phyloP scores from a whole-genome alignment of 2,797 vertebrate species.

The Bryconaethiops microstoma region DNA sequence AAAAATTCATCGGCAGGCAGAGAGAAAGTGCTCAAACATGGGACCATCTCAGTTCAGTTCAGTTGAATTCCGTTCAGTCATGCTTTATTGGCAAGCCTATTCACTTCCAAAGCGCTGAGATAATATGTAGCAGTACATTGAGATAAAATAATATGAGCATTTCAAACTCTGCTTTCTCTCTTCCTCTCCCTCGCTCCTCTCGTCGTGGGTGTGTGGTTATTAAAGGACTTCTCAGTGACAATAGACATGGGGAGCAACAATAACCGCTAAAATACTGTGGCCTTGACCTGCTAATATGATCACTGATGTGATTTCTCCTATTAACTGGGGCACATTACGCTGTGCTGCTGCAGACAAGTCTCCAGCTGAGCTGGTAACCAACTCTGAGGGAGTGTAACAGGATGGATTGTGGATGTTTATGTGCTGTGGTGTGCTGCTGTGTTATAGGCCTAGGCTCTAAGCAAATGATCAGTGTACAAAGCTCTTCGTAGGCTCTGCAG shows the following conservation, averaged over 20 bases:
- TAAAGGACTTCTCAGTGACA: conserved; percentile 1
- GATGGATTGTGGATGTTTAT: background rate
- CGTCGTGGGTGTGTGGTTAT: background rate
- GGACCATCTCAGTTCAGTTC: conserved; percentile 6
- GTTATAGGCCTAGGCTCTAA: conserved; percentile 11
- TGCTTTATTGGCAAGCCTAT: background rate
- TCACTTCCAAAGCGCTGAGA: background rate
- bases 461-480: conserved; percentile 6
- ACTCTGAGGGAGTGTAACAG: background rate
- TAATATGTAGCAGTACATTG: background rate
- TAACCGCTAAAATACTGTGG: background rate
- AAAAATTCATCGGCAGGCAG: conserved; percentile 40
- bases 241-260: conserved; percentile 12
- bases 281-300: conserved; percentile 7
- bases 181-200: background rate
- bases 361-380: conserved; percentile 28
- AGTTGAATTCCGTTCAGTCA: background rate
- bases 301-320: conserved; percentile 4
- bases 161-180: background rate
- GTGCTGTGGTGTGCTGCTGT: conserved; percentile 3
- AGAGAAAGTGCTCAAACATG: conserved; percentile 15
- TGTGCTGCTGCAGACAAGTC: conserved; percentile 2
- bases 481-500: background rate
- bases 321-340: conserved; percentile 20
- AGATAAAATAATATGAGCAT: background rate